Base-by-base conservation (phyloP, 2,888 invertebrate genomes). In the Dryadula phaetusa region DNA sequence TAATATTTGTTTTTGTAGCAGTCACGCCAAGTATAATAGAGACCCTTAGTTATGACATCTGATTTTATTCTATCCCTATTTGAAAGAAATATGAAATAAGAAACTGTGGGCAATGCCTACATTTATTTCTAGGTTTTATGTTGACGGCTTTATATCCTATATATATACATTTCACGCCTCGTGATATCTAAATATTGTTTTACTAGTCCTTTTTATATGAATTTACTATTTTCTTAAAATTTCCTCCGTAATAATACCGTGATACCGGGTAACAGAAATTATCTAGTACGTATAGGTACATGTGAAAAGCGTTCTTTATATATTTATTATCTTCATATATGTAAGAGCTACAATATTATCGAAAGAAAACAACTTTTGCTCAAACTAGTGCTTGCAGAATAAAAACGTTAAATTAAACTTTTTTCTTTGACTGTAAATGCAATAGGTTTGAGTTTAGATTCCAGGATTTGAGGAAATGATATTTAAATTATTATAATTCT, bases 111-210 rank as follows among this genome's bases (percentile, higher is more conserved):
- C 3, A 52, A 52, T 3, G 10, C 16, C 49, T 28, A 28, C 16
- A 28, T 28, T 52, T 28, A 22, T 37, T 37, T 28, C 3, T 8
- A n/a, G 12, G 3, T 16, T 16, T 52, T 52, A 28, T 28, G 49
- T 49, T n/a, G 7, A 22, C n/a, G 46, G n/a, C 47, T 47, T 49
- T n/a, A n/a, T 25, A 52, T 16, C 49, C 28, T 52, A 8, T 52
- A 28, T 52, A n/a, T 14, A n/a, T 54, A 37, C n/a, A 34, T 54
- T 54, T 37, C 20, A 34, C n/a, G 37, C 14, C 3, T 3, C 20
- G 12, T 20, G 34, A 53, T 34, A 14, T 12, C 53, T 18, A 12
- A 49, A 25, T 49, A 49, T 49, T 25, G 14, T 6, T 14, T 12
- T 22, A 47, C 10, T 7, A 22, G 47, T 25, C 14, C 25, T 25